Evolutionary conservation across 1,140 invertebrate genomes (phyloP), one percentile per base, ranked within the genome.

Genomic region (Hormaphis cornu): DNA sequence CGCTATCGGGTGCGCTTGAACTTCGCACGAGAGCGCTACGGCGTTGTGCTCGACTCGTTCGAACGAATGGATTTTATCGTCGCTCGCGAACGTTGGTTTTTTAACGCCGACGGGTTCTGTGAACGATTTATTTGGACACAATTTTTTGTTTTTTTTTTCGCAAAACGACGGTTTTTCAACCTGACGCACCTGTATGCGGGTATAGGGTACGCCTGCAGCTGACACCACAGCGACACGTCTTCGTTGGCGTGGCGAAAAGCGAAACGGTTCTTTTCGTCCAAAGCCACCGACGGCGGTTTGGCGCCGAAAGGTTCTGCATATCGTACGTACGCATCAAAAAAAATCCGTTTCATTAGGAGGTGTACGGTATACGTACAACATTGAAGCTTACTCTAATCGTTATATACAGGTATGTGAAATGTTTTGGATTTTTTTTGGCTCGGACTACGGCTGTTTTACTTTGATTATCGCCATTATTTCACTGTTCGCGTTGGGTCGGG

Each of bases 1-100:
- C 74, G 87, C 87, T 78, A 86, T 83, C 69, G 88, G 88, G 79
- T 84, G 87, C 73, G 85, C 87, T 81, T 87, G 85, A 46, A 85
- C 87, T 59, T 84, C 82, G 77, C 85, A 88, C 69, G 83, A 79
- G 44, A 81, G 76, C 20, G 26, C 59, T 14, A 72, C 16, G 8
- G 46, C 26, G 20, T 53, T 40, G 40, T 33, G 53, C 26, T 37
- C 26, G 24, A 52, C 33, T 44, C 53, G 50, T 74, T 82, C 78
- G 52, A 71, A 72, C 26, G 69, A 59, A 54, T 69, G 69, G 50
- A 69, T 66, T 73, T 77, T 77, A 40, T 77, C 74, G 48, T 87
- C 83, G 72, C 82, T 82, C 14, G 86, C 83, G 78, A 89, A 84
- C 28, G 83, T 82, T 18, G 87, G 87, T 70, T 83, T 82, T 80